Evolutionary conservation across 1,140 invertebrate species (phyloP).

Genomic region (Trachymyrmex cornetzi): DNA sequence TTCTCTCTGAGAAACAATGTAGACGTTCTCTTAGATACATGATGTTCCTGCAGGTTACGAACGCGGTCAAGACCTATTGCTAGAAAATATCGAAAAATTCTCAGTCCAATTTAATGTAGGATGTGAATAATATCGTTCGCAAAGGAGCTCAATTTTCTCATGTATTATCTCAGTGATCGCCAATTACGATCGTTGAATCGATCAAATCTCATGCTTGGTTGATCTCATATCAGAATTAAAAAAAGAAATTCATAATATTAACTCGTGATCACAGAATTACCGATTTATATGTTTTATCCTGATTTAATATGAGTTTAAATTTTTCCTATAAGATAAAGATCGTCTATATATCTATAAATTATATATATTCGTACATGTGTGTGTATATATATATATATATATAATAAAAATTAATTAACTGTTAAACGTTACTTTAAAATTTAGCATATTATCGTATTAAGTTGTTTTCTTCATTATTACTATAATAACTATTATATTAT

Average conservation of each 20-base stretch:
- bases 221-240: conserved; percentile 2
- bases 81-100: conserved; percentile 38
- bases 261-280: neutral
- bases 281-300: neutral
- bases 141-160: conserved; percentile 40
- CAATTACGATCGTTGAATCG: conserved; percentile 9
- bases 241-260: conserved; percentile 4
- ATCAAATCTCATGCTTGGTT: conserved; percentile 1
- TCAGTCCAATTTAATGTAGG: conserved; percentile 31
- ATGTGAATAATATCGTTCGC: conserved; percentile 22
- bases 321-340: neutral
- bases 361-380: too few relatives aligned
- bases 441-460: neutral
- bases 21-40: neutral
- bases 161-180: neutral
- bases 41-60: neutral
- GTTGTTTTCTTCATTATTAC: neutral
- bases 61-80: conserved; percentile 16
- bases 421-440: neutral
- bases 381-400: too few relatives aligned
- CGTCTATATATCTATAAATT: too few relatives aligned
- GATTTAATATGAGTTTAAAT: neutral
- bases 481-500: neutral
- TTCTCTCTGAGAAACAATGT: conserved; percentile 25
- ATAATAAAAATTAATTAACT: neutral